A percentile compares a stretch with the other conserved stretches of the same genome.
phyloP scores from a whole-genome alignment of 92 coral and sea anemone species.

The Isaurus tuberculatus region DNA sequence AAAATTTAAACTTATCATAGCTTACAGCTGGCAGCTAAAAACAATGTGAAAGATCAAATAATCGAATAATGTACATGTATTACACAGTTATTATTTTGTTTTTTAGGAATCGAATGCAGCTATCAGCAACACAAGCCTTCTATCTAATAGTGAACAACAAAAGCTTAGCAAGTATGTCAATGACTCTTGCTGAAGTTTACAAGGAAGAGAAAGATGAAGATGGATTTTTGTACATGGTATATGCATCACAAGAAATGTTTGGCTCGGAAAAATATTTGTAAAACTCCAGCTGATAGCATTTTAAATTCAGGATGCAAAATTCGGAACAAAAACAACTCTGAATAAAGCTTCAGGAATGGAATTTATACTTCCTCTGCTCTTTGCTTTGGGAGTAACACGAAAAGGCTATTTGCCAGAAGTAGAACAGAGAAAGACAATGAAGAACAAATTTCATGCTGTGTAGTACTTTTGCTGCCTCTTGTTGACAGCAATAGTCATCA shows the following conservation, averaged over 20 bases:
- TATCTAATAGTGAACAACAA: conserved; percentile 98
- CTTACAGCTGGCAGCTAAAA: no score
- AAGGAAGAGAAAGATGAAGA: conserved; percentile 99
- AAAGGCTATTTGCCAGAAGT: no score
- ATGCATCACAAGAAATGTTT: conserved; percentile 99
- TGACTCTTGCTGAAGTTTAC: conserved; percentile 96
- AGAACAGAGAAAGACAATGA: no score
- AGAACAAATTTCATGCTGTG: no score
- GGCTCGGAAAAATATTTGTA: conserved; percentile 67
- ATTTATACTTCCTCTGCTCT: not conserved
- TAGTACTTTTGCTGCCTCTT: no score
- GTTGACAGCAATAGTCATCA: no score
- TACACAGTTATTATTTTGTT: not conserved
- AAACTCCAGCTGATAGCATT: not conserved
- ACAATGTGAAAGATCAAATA: not conserved
- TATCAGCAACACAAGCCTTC: conserved; percentile 97
- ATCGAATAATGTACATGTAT: not conserved
- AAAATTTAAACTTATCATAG: no score
- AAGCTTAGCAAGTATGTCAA: conserved; percentile 98
- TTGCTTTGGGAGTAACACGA: not conserved
- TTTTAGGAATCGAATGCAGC: conserved; percentile 95
- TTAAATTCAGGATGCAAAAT: not conserved
- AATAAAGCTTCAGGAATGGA: not conserved
- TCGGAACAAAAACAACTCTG: not conserved
- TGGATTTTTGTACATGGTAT: conserved; percentile 99